phyloP scores from a whole-genome alignment of 30 jellyfish, hydroid and myxozoan species.

The Turritopsis dohrnii region DNA sequence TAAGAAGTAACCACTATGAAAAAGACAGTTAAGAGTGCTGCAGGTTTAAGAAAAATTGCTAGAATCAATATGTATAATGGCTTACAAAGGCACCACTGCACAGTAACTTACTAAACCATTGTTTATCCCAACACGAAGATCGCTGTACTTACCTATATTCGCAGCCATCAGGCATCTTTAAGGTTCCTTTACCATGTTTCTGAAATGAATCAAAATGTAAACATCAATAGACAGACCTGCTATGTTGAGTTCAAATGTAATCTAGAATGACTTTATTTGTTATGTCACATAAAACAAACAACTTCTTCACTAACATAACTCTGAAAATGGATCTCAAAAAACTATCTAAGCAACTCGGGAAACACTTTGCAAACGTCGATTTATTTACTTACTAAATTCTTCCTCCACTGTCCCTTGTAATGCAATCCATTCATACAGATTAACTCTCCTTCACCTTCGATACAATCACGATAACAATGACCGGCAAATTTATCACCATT shows the following conservation, averaged over 20 bases:
- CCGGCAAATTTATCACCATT: constrained; percentile 83
- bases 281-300: too few species aligned
- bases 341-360: background rate
- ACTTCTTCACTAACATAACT: too few species aligned
- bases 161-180: constrained; percentile 33
- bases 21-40: background rate
- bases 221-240: too few species aligned
- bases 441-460: constrained; percentile 79
- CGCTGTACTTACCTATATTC: constrained; percentile 35
- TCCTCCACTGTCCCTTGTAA: constrained; percentile 76
- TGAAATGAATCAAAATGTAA: constrained; percentile 1
- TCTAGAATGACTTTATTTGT: too few species aligned
- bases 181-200: constrained; percentile 52
- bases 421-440: constrained; percentile 58
- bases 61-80: background rate
- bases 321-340: background rate
- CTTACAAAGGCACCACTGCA: too few species aligned
- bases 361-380: background rate
- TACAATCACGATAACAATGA: constrained; percentile 50
- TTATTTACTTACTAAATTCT: constrained; percentile 55
- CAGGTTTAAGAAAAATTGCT: too few species aligned
- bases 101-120: background rate
- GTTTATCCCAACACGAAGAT: background rate
- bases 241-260: background rate
- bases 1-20: constrained; percentile 62